Base-by-base conservation (phyloP, 2,888 invertebrate species). In the Philopedon plagiatum region DNA sequence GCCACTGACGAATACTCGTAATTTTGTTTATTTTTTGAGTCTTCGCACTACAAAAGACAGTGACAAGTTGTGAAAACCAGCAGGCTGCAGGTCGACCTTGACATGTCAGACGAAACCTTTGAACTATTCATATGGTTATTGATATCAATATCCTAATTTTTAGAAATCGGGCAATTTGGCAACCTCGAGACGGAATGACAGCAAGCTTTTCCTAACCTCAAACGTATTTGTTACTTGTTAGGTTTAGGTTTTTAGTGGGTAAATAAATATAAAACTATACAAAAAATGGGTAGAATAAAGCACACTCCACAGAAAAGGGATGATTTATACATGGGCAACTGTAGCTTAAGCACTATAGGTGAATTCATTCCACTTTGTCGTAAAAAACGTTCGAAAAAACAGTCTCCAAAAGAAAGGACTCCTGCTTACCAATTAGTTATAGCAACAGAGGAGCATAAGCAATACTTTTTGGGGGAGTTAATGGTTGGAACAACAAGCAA, bases 401-500 rank as follows among this genome's bases (percentile, higher is more conserved):
- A 1, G 51, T 49, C 19, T 5, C 37, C 11, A 39, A 41, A 15
- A n/a, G 37, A 66, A 63, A 29, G 58, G 15, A 71, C 26, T 18
- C 18, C 37, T 19, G 68, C 56, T 15, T 61, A 66, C 57, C 68
- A 65, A 26, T 34, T 76, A 26, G 58, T 76, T 41, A 26, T 74
- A 15, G 65, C 74, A 0, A 62, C 62, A 15, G 73, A 79, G 13
- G 15, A 65, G 8, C 71, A 76, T 18, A 77, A 72, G 51, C 51
- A 77, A 37, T 79, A 74, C 72, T 73, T 76, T 71, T 61, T 80
- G 46, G 83, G 83, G 13, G 77, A 80, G 60, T 54, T 83, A 34
- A 64, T 75, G 39, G 64, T 84, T 64, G 84, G 85, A 4, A 75
- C 64, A 26, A 81, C 81, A 29, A 77, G 71, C 65, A 83, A 82